Evolutionary conservation across 1,140 invertebrate species (phyloP), one percentile per base, ranked within the genome.

Genomic region (Eueides isabella): DNA sequence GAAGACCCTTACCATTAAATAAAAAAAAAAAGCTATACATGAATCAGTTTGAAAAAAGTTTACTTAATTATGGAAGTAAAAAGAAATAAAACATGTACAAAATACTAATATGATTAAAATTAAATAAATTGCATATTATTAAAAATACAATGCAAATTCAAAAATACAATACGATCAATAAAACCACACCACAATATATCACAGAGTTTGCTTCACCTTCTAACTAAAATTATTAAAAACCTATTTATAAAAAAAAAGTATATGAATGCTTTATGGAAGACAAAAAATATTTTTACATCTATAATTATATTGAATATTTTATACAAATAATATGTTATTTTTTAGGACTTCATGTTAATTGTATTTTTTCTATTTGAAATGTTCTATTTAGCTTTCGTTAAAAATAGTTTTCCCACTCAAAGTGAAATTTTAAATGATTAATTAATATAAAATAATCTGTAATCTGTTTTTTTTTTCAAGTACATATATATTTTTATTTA

Each of bases 161-260:
- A 9, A 55, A 55, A 55, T 4, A 11, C 9, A 55, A 55, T 3
- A 6, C 23, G 26, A 30, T 30, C 63, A 12, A 11, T 41, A 14
- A 28, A 72, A 71, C 61, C 55, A 69, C 41, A 65, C 64, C 64
- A 55, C 23, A 38, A 66, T 72, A 26, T 79, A 79, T 79, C 77
- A 78, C 77, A 78, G 77, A 75, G 67, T 73, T 75, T 65, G 71
- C 67, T 64, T 63, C 64, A 67, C 63, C 33, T 63, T 67, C 6
- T 61, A 66, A 68, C 26, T 48, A 29, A 38, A 67, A 38, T 67
- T n/a, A n/a, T n/a, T n/a, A n/a, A n/a, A 48, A 62, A 29, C 26
- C 9, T 48, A 55, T 1, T 55, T 23, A 55, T 23, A 26, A 55
- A 55, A 55, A 55, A 23, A 55, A 12, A 14, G n/a, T 55, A 55